Conservation (phyloP, 2,888 invertebrate species). For the Lysandra bellargus region DNA sequence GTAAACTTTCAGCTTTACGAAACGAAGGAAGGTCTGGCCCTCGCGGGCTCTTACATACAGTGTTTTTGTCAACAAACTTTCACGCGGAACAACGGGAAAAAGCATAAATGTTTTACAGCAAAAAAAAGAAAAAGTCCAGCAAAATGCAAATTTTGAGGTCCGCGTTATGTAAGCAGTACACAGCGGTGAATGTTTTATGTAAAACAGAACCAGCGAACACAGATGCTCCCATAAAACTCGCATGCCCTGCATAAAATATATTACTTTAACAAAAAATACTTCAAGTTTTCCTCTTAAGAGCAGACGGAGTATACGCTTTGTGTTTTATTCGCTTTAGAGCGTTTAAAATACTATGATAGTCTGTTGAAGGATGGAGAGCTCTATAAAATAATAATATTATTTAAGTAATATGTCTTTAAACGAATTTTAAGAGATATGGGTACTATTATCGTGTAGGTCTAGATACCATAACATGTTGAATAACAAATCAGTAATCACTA, state of each 20-base stretch:
- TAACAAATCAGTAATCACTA: too few species aligned
- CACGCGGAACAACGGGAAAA: too few species aligned
- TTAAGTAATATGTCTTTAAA: too few species aligned
- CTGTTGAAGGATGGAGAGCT: too few species aligned
- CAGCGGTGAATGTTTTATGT: neutral
- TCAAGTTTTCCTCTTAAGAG: neutral
- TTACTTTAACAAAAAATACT: neutral
- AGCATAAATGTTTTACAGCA: too few species aligned
- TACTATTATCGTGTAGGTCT: too few species aligned
- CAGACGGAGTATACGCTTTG: neutral
- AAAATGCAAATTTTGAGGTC: neutral
- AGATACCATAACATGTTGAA: too few species aligned
- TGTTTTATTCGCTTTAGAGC: neutral
- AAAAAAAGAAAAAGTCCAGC: neutral
- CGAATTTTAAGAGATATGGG: too few species aligned
- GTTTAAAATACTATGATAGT: neutral
- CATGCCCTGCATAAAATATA: slow-evolving; percentile 3
- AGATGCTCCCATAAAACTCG: neutral
- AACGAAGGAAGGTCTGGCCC: too few species aligned
- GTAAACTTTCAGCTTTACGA: too few species aligned
- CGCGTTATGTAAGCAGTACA: neutral
- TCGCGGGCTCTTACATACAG: too few species aligned
- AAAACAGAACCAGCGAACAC: slow-evolving; percentile 3
- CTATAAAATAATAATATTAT: too few species aligned
- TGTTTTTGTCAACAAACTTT: neutral